These are phyloP conservation scores for Fopius arisanus DNA, from an alignment of 1,140 invertebrate genomes.

Conservation along the genomic window DNA sequence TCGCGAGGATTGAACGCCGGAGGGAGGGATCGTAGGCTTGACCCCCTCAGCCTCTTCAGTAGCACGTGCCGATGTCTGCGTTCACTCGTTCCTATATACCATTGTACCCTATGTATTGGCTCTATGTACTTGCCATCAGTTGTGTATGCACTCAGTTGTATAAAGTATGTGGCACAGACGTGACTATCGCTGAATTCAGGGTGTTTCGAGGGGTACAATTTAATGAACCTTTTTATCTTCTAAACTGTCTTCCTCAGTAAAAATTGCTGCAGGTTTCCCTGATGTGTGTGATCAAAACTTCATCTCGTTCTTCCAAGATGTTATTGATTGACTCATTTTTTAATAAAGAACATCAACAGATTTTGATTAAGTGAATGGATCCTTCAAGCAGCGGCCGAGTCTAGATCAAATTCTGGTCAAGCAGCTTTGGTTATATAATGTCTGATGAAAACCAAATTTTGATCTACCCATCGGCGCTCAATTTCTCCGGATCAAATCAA, in stretches of 20 bases:
- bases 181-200: neutral
- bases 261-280: neutral
- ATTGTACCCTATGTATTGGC: neutral
- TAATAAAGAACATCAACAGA: too few relatives aligned
- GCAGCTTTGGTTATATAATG: too few relatives aligned
- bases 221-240: neutral
- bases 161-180: neutral
- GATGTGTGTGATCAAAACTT: too few relatives aligned
- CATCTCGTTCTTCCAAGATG: too few relatives aligned
- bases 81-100: slow-evolving; percentile 26
- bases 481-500: too few relatives aligned
- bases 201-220: neutral
- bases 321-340: too few relatives aligned
- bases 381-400: too few relatives aligned
- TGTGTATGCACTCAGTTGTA: neutral
- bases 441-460: too few relatives aligned
- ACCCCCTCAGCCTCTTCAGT: slow-evolving; percentile 36
- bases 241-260: neutral
- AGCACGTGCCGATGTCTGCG: slow-evolving; percentile 53
- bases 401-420: too few relatives aligned
- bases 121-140: neutral
- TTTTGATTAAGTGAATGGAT: too few relatives aligned
- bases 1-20: slow-evolving; percentile 37
- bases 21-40: slow-evolving; percentile 41
- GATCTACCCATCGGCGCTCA: too few relatives aligned